Conservation (phyloP, 92 coral and sea anemone species). For the Actinostola sp. region DNA sequence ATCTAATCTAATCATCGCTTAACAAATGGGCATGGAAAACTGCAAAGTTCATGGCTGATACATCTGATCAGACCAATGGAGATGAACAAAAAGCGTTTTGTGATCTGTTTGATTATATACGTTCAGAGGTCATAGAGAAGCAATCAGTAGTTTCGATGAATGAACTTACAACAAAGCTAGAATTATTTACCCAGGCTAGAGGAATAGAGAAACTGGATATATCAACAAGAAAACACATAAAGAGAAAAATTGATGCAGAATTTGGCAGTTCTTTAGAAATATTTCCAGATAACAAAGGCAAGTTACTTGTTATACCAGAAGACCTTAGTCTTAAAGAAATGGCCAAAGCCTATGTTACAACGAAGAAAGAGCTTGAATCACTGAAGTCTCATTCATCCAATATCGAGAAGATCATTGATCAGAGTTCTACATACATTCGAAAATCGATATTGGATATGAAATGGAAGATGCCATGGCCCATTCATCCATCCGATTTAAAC, state of each 20-base stretch:
- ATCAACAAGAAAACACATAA: slow-evolving; percentile 42
- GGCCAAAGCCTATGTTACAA: not conserved
- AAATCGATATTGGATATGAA: slow-evolving; percentile 29
- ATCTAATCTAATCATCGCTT: no score
- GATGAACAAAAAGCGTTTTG: slow-evolving; percentile 23
- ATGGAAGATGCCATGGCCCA: slow-evolving; percentile 44
- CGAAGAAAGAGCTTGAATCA: slow-evolving; percentile 30
- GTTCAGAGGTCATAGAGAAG: slow-evolving; percentile 22
- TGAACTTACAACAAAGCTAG: slow-evolving; percentile 37
- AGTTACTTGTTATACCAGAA: slow-evolving; percentile 42
- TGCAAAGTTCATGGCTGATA: no score
- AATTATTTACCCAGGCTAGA: slow-evolving; percentile 18
- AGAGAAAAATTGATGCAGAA: slow-evolving; percentile 42
- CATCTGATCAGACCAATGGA: not conserved
- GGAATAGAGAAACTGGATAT: slow-evolving; percentile 21
- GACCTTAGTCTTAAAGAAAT: slow-evolving; percentile 21
- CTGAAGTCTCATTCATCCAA: slow-evolving; percentile 13
- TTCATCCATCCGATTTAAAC: slow-evolving; percentile 52
- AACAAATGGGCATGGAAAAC: no score
- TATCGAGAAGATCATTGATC: slow-evolving; percentile 20
- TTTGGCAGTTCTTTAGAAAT: slow-evolving; percentile 41
- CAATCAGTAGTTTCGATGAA: slow-evolving; percentile 29
- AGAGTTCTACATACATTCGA: slow-evolving; percentile 27
- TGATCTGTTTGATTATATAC: slow-evolving; percentile 28
- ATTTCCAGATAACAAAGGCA: slow-evolving; percentile 55